These are phyloP conservation scores for Melanargia galathea DNA, from an alignment of 2,888 invertebrate species.

Conservation along the genomic window DNA sequence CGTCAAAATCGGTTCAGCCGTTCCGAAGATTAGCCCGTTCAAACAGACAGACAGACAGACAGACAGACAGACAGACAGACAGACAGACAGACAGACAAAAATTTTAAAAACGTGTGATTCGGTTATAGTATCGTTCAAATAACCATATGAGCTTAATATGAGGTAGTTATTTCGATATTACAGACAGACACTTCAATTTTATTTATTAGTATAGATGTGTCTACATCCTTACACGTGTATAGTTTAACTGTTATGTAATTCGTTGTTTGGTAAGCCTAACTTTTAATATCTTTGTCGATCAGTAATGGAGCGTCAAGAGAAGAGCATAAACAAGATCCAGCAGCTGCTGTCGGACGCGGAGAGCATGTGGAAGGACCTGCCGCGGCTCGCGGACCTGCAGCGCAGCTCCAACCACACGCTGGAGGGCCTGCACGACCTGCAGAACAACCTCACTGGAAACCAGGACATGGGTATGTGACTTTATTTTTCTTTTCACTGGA, in stretches of 20 bases:
- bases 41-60: too few species aligned
- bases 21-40: too few species aligned
- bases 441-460: slow-evolving; percentile 68
- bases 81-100: too few species aligned
- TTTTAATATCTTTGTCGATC: background rate
- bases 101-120: too few species aligned
- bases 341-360: slow-evolving; percentile 69
- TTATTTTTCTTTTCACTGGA: too few species aligned
- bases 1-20: too few species aligned
- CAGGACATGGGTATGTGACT: slow-evolving; percentile 70
- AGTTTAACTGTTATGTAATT: background rate
- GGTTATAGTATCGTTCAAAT: too few species aligned
- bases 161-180: too few species aligned
- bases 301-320: slow-evolving; percentile 76
- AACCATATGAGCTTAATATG: too few species aligned
- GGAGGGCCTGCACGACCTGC: slow-evolving; percentile 79
- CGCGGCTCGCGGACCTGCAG: slow-evolving; percentile 78
- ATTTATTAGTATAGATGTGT: too few species aligned
- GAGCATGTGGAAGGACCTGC: slow-evolving; percentile 77
- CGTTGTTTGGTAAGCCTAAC: background rate
- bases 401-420: slow-evolving; percentile 84
- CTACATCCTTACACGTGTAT: background rate
- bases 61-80: too few species aligned
- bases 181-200: too few species aligned
- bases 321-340: slow-evolving; percentile 68